Evolutionary conservation across 2,888 invertebrate species (phyloP).

Genomic region (Cephus pulcher): DNA sequence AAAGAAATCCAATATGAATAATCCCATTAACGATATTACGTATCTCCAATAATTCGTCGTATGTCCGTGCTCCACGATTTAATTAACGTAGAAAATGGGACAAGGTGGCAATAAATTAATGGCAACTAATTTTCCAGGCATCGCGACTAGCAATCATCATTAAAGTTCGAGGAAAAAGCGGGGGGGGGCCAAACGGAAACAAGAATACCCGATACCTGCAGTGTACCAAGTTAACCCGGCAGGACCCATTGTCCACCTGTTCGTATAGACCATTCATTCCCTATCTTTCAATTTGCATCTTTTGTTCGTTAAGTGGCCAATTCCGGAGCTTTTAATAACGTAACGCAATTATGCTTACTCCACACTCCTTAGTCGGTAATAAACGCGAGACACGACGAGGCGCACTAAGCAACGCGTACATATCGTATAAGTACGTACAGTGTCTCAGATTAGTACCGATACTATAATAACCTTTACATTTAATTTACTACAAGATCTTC

Average conservation of each 20-base stretch:
- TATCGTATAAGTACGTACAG: background rate
- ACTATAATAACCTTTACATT: background rate
- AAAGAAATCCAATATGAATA: background rate
- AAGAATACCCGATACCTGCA: background rate
- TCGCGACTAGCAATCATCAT: conserved; percentile 23
- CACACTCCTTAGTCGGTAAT: background rate
- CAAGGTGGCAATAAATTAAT: conserved; percentile 24
- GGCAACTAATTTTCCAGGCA: conserved; percentile 25
- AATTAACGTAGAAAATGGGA: background rate
- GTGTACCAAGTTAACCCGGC: background rate
- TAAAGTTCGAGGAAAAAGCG: background rate
- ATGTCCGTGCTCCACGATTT: background rate
- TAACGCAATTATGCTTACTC: conserved; percentile 35
- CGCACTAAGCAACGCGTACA: background rate
- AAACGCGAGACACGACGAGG: background rate
- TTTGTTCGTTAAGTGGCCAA: conserved; percentile 44
- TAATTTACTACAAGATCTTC: background rate
- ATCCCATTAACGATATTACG: background rate
- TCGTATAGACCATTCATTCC: conserved; percentile 26
- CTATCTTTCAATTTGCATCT: conserved; percentile 50
- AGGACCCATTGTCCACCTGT: conserved; percentile 15
- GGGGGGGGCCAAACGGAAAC: background rate
- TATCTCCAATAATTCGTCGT: background rate
- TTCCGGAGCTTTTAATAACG: conserved; percentile 41
- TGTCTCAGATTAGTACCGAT: background rate